A percentile compares a stretch with the other conserved stretches of the same genome.
Evolutionary conservation across 2,797 vertebrate genomes (phyloP).

Genomic region (Myripristis murdjan): DNA sequence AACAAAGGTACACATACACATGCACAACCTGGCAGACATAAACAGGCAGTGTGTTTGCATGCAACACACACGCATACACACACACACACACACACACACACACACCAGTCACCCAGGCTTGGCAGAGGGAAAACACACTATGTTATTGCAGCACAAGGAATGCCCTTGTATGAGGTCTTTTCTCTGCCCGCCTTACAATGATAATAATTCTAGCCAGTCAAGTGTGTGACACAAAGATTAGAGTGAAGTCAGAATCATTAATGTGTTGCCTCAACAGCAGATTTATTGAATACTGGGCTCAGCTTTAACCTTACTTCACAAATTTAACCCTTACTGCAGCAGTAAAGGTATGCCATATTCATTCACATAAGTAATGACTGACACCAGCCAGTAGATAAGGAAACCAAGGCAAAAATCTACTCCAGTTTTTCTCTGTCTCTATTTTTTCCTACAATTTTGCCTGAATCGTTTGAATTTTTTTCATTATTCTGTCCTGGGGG

Average conservation of each 20-base stretch:
- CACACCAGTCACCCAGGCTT: conserved; percentile 49
- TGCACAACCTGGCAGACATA: conserved; percentile 19
- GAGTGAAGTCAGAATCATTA: conserved; percentile 47
- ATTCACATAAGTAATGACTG: conserved; percentile 15
- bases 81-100: conserved; percentile 35
- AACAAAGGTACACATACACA: conserved; percentile 40
- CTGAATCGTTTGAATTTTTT: background rate
- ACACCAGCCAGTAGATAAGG: background rate
- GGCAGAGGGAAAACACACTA: conserved; percentile 64
- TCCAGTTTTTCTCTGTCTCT: background rate
- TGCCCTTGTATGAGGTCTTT: conserved; percentile 55
- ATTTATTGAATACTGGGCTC: conserved; percentile 34
- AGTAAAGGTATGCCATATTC: conserved; percentile 20
- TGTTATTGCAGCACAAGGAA: conserved; percentile 56
- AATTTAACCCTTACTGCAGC: conserved; percentile 1
- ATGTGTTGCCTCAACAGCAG: conserved; percentile 35
- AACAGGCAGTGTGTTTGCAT: conserved; percentile 30
- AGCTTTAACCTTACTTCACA: conserved; percentile 42
- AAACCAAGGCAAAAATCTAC: background rate
- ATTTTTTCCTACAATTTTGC: background rate
- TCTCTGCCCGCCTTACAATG: conserved; percentile 31
- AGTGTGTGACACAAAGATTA: conserved; percentile 57
- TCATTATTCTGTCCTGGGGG: background rate
- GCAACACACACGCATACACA: conserved; percentile 7
- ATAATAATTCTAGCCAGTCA: conserved; percentile 29